These are phyloP conservation scores for Scleropages formosus DNA, from an alignment of 2,797 vertebrate genomes.

Conservation along the genomic window DNA sequence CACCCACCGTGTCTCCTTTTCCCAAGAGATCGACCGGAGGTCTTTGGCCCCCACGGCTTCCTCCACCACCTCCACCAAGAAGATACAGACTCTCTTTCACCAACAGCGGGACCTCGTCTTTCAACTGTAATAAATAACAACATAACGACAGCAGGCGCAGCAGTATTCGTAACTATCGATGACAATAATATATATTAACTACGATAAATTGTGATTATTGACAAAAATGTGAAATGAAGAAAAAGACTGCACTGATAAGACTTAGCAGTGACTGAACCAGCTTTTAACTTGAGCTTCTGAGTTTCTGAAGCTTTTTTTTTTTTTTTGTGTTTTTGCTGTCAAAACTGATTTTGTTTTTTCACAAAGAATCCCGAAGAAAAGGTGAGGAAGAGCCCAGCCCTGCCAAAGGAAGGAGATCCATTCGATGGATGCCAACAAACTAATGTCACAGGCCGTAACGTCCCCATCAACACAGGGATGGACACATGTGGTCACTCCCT, in stretches of 20 bases:
- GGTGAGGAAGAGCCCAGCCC: slow-evolving; percentile 85
- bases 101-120: slow-evolving; percentile 69
- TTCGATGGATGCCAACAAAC: slow-evolving; percentile 90
- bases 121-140: slow-evolving; percentile 69
- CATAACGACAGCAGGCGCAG: slow-evolving; percentile 44
- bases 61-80: slow-evolving; percentile 39
- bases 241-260: slow-evolving; percentile 77
- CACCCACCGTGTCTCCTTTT: slow-evolving; percentile 24
- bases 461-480: slow-evolving; percentile 75
- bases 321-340: slow-evolving; percentile 63
- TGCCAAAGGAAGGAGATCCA: slow-evolving; percentile 95
- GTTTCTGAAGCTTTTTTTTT: slow-evolving; percentile 65
- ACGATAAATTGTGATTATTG: slow-evolving; percentile 60
- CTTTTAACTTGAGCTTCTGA: slow-evolving; percentile 71
- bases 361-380: slow-evolving; percentile 76
- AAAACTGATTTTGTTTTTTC: slow-evolving; percentile 65
- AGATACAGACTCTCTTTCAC: slow-evolving; percentile 52
- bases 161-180: slow-evolving; percentile 55
- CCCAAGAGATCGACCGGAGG: slow-evolving; percentile 42
- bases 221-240: slow-evolving; percentile 51
- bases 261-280: slow-evolving; percentile 85
- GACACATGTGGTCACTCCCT: slow-evolving; percentile 68
- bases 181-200: slow-evolving; percentile 61
- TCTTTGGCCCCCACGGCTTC: slow-evolving; percentile 38
- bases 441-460: slow-evolving; percentile 61